Evolutionary conservation across 2,113 vertebrate species (phyloP).

Genomic region (Oceanites oceanicus): DNA sequence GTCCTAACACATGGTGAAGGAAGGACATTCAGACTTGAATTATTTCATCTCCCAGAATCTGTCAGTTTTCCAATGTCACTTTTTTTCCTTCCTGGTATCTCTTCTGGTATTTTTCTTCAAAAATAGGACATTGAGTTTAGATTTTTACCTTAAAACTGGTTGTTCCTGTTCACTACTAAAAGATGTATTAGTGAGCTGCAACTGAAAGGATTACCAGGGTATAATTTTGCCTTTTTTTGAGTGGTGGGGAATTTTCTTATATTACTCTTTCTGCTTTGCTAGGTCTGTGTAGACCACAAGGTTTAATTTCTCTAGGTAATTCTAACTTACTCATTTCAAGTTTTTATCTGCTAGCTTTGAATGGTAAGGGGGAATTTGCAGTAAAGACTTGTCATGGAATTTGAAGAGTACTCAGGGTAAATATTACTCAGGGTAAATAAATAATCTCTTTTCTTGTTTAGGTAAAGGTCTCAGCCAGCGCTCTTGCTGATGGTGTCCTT

Average conservation of each 20-base stretch:
- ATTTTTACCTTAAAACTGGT: neutral
- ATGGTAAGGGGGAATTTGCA: neutral
- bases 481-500: neutral
- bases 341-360: neutral
- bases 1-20: neutral
- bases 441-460: neutral
- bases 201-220: neutral
- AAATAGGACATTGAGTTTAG: neutral
- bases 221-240: neutral
- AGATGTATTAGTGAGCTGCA: neutral
- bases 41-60: neutral
- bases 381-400: neutral
- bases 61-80: neutral
- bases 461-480: neutral
- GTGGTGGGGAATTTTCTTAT: neutral
- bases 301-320: neutral
- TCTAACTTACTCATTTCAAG: neutral
- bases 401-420: neutral
- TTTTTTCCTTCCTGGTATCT: neutral
- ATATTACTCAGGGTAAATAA: neutral
- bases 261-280: neutral
- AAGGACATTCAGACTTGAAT: neutral
- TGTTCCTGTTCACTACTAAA: neutral
- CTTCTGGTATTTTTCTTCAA: neutral
- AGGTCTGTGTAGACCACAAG: neutral